Conservation (phyloP, 2,797 vertebrate genomes). For the Sorex maritimensis region DNA sequence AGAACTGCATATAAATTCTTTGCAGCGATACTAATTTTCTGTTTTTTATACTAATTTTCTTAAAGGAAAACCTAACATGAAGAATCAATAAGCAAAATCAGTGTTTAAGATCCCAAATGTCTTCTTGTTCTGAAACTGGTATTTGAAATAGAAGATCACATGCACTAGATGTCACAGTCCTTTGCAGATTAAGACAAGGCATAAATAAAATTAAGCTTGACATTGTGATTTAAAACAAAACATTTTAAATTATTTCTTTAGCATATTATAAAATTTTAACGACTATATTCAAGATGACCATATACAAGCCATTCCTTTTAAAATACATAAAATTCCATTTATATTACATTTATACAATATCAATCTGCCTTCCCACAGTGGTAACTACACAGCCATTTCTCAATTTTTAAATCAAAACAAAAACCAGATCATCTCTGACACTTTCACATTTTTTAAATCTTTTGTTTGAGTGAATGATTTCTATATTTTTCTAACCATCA, state of each 20-base stretch:
- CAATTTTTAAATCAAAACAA: conserved; percentile 64
- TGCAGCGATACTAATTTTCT: conserved; percentile 30
- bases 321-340: conserved; percentile 3
- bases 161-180: background rate
- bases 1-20: conserved; percentile 44
- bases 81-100: conserved; percentile 12
- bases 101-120: conserved; percentile 52
- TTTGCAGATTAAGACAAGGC: conserved; percentile 29
- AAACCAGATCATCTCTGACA: conserved; percentile 56
- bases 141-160: conserved; percentile 36
- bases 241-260: conserved; percentile 47
- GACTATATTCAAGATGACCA: background rate
- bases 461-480: background rate
- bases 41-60: conserved; percentile 7
- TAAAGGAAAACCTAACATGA: conserved; percentile 61
- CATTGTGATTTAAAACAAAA: background rate
- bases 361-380: conserved; percentile 31
- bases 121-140: conserved; percentile 46
- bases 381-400: background rate
- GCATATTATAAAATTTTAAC: conserved; percentile 36
- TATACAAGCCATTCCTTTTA: conserved; percentile 23
- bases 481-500: background rate
- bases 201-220: conserved; percentile 39
- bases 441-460: conserved; percentile 1
- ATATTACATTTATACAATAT: conserved; percentile 10